phyloP scores from a whole-genome alignment of 2,113 vertebrate species.

The Catagonus wagneri region DNA sequence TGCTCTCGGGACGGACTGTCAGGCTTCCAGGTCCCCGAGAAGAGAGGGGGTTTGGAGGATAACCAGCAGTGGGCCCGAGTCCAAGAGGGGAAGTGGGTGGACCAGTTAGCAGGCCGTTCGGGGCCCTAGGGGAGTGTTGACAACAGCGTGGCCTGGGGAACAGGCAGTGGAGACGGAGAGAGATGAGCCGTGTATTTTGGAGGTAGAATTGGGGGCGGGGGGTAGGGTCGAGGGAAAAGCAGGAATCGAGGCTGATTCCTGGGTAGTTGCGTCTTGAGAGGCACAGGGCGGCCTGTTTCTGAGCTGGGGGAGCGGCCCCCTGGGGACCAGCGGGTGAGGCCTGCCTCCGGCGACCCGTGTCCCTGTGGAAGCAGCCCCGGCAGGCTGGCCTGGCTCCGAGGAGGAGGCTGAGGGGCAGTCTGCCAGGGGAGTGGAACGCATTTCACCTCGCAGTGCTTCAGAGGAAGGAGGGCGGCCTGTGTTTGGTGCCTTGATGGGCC shows the following conservation, averaged over 20 bases:
- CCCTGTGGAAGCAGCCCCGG: not conserved
- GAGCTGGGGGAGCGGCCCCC: not conserved
- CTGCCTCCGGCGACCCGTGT: not conserved
- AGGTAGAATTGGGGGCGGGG: not conserved
- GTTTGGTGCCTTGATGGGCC: not conserved
- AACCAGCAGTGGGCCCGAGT: not conserved
- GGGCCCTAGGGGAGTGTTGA: not conserved
- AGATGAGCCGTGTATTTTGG: not conserved
- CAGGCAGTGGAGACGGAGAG: not conserved
- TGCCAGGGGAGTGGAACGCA: not conserved
- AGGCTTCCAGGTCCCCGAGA: not conserved
- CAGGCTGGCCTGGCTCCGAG: not conserved
- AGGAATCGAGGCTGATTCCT: not conserved
- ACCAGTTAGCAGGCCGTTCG: not conserved
- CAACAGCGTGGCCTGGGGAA: not conserved
- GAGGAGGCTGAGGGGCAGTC: not conserved
- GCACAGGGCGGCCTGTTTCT: not conserved
- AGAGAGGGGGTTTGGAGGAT: not conserved
- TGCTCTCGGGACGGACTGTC: not conserved
- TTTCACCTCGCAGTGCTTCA: conserved; percentile 10
- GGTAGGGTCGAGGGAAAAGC: not conserved
- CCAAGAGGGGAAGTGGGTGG: not conserved
- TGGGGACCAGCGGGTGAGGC: not conserved
- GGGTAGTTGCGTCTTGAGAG: not conserved
- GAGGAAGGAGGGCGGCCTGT: not conserved